Evolutionary conservation across 2,113 vertebrate genomes (phyloP).

Genomic region (Mobula birostris): DNA sequence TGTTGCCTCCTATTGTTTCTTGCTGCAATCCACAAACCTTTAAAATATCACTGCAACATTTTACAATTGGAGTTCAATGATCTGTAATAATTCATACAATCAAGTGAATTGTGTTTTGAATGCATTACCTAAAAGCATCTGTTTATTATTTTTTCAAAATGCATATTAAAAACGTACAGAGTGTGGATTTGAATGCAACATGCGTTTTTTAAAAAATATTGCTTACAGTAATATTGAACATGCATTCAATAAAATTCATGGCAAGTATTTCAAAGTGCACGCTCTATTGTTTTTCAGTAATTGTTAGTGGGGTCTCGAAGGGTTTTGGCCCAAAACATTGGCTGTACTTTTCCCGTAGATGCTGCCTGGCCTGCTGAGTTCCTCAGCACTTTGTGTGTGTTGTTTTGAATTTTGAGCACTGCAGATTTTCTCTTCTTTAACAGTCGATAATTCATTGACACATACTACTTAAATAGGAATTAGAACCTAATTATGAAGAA

Average conservation of each 20-base stretch:
- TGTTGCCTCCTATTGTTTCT: neutral
- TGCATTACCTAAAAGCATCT: neutral
- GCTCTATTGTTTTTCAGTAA: neutral
- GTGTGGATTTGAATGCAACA: neutral
- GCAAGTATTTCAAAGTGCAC: neutral
- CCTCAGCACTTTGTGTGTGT: too few relatives aligned
- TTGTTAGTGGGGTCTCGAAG: neutral
- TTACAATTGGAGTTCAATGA: neutral
- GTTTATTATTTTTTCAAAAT: neutral
- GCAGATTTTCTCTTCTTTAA: too few relatives aligned
- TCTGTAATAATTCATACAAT: neutral
- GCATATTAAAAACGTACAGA: neutral
- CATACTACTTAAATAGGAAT: neutral
- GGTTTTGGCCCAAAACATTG: too few relatives aligned
- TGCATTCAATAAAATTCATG: neutral
- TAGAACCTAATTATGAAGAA: neutral
- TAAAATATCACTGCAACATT: neutral
- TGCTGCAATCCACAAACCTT: neutral
- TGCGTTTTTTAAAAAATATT: neutral
- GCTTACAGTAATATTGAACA: neutral
- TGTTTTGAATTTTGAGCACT: too few relatives aligned
- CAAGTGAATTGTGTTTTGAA: neutral
- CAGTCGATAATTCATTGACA: neutral
- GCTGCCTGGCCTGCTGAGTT: too few relatives aligned
- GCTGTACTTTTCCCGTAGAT: too few relatives aligned